These are phyloP conservation scores for Epizoanthus stellaris DNA, from an alignment of 92 coral and sea anemone species.

Conservation along the genomic window DNA sequence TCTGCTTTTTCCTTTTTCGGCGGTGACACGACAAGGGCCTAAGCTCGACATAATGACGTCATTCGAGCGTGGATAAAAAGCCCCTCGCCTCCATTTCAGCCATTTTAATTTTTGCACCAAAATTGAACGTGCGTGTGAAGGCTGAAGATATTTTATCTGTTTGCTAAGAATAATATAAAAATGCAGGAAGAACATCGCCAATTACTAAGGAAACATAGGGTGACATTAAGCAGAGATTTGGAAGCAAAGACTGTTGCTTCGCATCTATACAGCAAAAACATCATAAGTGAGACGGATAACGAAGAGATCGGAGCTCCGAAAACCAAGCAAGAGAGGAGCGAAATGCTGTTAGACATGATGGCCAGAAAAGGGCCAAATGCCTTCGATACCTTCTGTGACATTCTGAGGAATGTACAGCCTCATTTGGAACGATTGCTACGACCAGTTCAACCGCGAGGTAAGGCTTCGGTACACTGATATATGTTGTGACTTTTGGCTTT, in stretches of 20 bases:
- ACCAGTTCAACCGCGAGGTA: constrained; percentile 61
- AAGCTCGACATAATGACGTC: background rate
- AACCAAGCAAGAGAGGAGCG: constrained; percentile 63
- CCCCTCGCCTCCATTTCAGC: background rate
- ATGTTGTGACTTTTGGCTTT: too few species aligned
- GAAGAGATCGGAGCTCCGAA: constrained; percentile 51
- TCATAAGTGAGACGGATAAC: constrained; percentile 67
- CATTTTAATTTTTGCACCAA: background rate
- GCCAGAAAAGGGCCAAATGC: constrained; percentile 81
- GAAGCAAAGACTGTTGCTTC: constrained; percentile 84
- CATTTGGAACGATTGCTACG: constrained; percentile 70
- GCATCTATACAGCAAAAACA: constrained; percentile 63
- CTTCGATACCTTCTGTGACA: constrained; percentile 73
- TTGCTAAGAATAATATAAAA: background rate
- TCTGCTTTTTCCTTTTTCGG: background rate
- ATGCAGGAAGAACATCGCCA: constrained; percentile 78
- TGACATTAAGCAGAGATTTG: constrained; percentile 62
- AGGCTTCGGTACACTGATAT: constrained; percentile 1
- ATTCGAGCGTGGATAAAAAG: background rate
- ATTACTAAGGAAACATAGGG: constrained; percentile 61
- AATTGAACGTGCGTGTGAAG: too few species aligned
- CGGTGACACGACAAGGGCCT: background rate
- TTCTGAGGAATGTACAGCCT: constrained; percentile 70
- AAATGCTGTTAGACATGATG: constrained; percentile 60
- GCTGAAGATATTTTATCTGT: background rate